These are phyloP conservation scores for Tigriopus japonicus DNA, from an alignment of 1,140 invertebrate genomes.

Conservation along the genomic window DNA sequence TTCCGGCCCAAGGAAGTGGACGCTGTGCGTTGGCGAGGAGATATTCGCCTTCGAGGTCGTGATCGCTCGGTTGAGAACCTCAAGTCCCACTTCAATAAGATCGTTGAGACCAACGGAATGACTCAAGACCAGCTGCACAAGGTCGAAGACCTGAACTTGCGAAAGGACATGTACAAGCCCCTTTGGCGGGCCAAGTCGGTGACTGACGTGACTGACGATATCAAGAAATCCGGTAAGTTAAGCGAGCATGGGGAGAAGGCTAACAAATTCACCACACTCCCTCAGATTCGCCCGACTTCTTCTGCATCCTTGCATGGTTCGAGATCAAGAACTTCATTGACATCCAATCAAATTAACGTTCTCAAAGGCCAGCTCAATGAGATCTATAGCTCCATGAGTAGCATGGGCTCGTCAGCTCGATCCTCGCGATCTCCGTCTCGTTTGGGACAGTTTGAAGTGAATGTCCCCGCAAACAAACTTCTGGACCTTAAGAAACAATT, in stretches of 20 bases:
- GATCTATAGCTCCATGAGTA: neutral
- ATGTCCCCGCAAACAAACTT: neutral
- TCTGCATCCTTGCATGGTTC: neutral
- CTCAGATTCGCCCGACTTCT: neutral
- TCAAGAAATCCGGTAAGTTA: neutral
- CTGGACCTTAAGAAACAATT: neutral
- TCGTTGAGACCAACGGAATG: neutral
- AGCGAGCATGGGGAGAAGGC: neutral
- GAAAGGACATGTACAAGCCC: neutral
- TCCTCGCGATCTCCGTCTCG: neutral
- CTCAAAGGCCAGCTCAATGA: constrained; percentile 8
- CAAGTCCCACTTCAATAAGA: neutral
- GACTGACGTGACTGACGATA: neutral
- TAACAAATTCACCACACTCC: neutral
- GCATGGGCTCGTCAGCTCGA: neutral
- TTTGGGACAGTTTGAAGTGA: neutral
- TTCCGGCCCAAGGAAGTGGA: constrained; percentile 5
- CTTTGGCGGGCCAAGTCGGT: neutral
- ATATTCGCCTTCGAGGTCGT: neutral
- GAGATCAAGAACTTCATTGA: neutral
- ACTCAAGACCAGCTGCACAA: neutral
- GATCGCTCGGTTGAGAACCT: constrained; percentile 2
- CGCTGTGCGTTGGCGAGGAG: neutral
- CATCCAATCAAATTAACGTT: neutral
- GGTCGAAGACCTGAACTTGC: neutral